Evolutionary conservation across 37 sponge, comb jelly and placozoan species (phyloP).

Genomic region (Agelas oroides): DNA sequence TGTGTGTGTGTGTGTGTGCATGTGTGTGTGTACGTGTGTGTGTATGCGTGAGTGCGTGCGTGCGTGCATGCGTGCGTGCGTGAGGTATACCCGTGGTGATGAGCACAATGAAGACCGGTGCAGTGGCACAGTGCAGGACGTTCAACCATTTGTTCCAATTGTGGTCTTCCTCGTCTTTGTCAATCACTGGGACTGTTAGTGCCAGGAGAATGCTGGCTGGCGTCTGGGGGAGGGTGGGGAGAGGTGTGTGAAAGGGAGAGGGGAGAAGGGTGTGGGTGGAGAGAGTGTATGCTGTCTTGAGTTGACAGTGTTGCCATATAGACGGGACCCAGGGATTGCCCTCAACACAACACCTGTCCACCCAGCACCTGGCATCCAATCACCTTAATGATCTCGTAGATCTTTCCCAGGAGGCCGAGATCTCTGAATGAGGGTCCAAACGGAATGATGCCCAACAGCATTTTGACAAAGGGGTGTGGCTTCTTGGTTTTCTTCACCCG

Average conservation of each 20-base stretch:
- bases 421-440: constrained; percentile 59
- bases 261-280: too few species aligned
- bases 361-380: too few species aligned
- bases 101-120: constrained; percentile 65
- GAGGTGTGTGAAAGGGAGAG: too few species aligned
- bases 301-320: too few species aligned
- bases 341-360: too few species aligned
- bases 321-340: too few species aligned
- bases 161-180: constrained; percentile 74
- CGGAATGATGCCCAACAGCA: constrained; percentile 64
- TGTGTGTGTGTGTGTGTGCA: too few species aligned
- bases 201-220: constrained; percentile 77
- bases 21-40: too few species aligned
- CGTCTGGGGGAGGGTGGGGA: constrained; percentile 45
- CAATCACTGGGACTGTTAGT: constrained; percentile 93
- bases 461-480: constrained; percentile 61
- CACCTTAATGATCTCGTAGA: constrained; percentile 70
- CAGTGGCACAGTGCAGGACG: constrained; percentile 82
- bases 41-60: too few species aligned
- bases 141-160: constrained; percentile 97
- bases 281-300: not conserved
- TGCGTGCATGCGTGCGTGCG: too few species aligned
- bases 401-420: constrained; percentile 41
- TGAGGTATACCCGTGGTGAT: constrained; percentile 49
- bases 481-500: not conserved